Evolutionary conservation across 1,140 invertebrate genomes (phyloP), one percentile per base, ranked within the genome.

Genomic region (Danaus melanippus): DNA sequence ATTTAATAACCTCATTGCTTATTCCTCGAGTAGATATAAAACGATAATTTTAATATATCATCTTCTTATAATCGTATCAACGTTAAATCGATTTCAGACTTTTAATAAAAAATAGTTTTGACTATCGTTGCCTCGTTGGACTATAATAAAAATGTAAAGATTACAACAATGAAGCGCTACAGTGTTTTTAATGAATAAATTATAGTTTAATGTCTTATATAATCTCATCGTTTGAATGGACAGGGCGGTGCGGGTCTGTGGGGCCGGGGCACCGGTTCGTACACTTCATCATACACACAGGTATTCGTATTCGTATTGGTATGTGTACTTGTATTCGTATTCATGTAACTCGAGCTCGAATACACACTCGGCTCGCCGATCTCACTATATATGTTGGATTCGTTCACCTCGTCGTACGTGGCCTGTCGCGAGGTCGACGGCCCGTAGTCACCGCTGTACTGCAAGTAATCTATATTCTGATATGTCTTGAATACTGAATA

Each of bases 191-290:
- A 32, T 32, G 2, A 32, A 32, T 32, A 32, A 32, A 32, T 32
- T 32, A 32, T 32, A 32, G 21, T 32, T 32, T 3, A 32, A 32
- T 32, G 21, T 32, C 21, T 3, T 32, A 3, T 15, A 32, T 32
- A 32, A 32, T 32, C 21, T 32, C 21, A 32, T n/a, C 69, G 81
- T 51, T 72, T 67, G 3, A 71, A 65, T 0, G 83, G 83, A 52
- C 80, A 74, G n/a, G 83, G 84, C 0, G 81, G 84, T 5, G 81
- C 81, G n/a, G 84, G 84, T 7, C 84, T 65, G 47, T 86, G 84
- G 8, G 84, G 84, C 0, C 81, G 55, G 2, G 79, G 78, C 9
- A 55, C 42, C 0, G 70, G 32, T 9, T 84, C 84, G 12, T 77
- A 79, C 53, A 86, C 84, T 42, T 84, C 80, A 52, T 86, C 84